These are phyloP conservation scores for Cephalopachus bancanus DNA, from an alignment of 2,797 vertebrate genomes.

Conservation along the genomic window DNA sequence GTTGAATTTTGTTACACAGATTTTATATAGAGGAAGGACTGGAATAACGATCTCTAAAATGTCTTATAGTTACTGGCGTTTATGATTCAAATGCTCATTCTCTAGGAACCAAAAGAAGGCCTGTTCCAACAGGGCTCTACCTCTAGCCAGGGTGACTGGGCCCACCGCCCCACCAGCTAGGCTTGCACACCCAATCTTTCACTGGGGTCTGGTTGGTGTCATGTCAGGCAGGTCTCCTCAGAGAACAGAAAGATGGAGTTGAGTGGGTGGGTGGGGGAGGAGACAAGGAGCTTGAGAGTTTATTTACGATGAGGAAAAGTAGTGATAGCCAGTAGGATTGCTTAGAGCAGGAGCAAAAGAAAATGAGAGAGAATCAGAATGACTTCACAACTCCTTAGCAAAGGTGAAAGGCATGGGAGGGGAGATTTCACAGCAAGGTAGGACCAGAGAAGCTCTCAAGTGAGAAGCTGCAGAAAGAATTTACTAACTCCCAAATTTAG, in stretches of 20 bases:
- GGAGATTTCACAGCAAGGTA: background rate
- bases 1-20: background rate
- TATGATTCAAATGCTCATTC: background rate
- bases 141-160: background rate
- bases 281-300: background rate
- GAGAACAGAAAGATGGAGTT: background rate
- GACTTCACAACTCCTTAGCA: background rate
- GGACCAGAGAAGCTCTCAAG: background rate
- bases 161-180: background rate
- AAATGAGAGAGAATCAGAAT: background rate
- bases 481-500: background rate
- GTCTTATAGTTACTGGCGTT: background rate
- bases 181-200: background rate
- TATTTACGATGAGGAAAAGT: background rate
- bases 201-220: background rate
- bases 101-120: background rate
- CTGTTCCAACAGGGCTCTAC: background rate
- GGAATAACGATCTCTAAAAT: background rate
- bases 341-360: constrained; percentile 11
- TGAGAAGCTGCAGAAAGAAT: background rate
- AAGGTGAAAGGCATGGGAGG: background rate
- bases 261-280: background rate
- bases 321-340: background rate
- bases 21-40: background rate
- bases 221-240: background rate